phyloP scores from a whole-genome alignment of 2,888 invertebrate species.

The Agrochola lychnidis region DNA sequence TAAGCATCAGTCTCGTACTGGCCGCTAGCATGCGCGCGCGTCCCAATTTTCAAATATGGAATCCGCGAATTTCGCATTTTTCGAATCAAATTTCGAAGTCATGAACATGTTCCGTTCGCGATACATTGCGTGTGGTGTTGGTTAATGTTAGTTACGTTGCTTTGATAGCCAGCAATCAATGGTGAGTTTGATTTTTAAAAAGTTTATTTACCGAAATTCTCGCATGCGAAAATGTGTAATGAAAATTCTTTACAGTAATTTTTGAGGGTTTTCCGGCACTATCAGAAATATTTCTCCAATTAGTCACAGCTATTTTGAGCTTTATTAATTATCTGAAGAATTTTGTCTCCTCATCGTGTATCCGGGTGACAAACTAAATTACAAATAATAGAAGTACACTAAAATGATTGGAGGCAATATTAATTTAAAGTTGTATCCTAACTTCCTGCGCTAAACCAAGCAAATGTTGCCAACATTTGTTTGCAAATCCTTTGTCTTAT shows the following conservation, averaged over 20 bases:
- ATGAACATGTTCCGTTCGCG: constrained; percentile 35
- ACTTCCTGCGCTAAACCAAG: constrained; percentile 11
- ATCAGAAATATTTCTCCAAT: not conserved
- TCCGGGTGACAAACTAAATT: not conserved
- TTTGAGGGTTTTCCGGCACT: constrained; percentile 2
- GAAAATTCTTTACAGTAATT: not conserved
- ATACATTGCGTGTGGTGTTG: constrained; percentile 59
- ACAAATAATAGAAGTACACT: not conserved
- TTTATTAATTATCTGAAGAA: constrained; percentile 3
- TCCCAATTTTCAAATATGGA: constrained; percentile 73
- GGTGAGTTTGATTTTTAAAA: constrained; percentile 51
- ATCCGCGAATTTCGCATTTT: constrained; percentile 67
- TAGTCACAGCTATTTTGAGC: constrained; percentile 2
- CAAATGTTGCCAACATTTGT: not conserved
- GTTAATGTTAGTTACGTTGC: constrained; percentile 40
- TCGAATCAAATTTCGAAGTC: constrained; percentile 57
- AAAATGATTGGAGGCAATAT: not conserved
- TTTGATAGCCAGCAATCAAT: constrained; percentile 19
- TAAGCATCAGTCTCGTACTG: constrained; percentile 80
- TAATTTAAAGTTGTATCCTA: constrained; percentile 16
- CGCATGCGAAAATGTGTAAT: not conserved
- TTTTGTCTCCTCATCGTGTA: not conserved
- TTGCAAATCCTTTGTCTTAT: constrained; percentile 45
- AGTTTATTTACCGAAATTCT: not conserved
- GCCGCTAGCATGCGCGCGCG: constrained; percentile 81